Base-by-base conservation (phyloP, 2,888 invertebrate species). In the Melanostoma mellinum region DNA sequence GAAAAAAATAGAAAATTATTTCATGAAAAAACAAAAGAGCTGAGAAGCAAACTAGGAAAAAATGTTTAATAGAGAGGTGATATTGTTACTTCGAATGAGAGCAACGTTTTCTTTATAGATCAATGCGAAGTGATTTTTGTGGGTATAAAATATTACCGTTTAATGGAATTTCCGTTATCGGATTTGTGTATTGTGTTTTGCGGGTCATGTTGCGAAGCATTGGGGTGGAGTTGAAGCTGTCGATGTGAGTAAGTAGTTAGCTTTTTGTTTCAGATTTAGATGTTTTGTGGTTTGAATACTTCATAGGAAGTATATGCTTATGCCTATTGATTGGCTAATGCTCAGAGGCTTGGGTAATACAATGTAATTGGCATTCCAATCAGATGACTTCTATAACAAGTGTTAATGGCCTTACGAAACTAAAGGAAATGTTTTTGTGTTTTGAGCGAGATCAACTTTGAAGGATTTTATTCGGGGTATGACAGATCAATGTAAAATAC, bases 21-120 rank as follows among this genome's bases (percentile, higher is more conserved):
- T 60, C 60, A 76, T 35, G 36, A 55, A 3, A 67, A 81, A 73
- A 82, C 77, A 82, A 77, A 82, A 77, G 82, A 82, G 81, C 67
- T 72, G 76, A 48, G 6, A 30, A 6, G 68, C 60, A 55, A 82
- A 73, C 82, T 77, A 50, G 20, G 61, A 52, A 61, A 68, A 40
- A 42, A 60, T 33, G 40, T 30, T 60, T 42, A 48, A 55, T 0
- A 36, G 1, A 8, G 4, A 55, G 44, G 38, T 53, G 10, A 32
- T 69, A 71, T 75, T 63, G 40, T 63, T 74, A 52, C 32, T 58
- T 46, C 32, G 44, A 80, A 77, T 72, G 77, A 72, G 81, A 81
- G 60, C 56, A 77, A 44, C 44, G 53, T 76, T 60, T 67, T 72
- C 10, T 20, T 20, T 20, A 20, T 20, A 53, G 63, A 67, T 67